Percentiles rank a stretch among this genome's conserved stretches.
These are phyloP conservation scores for Bubo bubo DNA, from an alignment of 2,113 vertebrate genomes.

Conservation along the genomic window DNA sequence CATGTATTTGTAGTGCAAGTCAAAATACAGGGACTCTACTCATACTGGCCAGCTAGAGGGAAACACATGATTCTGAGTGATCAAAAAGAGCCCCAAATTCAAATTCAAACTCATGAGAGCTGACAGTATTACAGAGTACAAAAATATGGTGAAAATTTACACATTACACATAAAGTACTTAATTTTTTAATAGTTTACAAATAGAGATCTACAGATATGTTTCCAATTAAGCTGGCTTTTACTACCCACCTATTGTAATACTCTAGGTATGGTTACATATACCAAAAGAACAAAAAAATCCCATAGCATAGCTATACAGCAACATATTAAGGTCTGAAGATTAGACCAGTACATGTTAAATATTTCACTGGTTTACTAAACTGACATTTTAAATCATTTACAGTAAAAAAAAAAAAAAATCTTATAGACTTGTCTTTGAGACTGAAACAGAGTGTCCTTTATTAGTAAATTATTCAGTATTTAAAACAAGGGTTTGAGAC, in stretches of 20 bases:
- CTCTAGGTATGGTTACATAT: conserved; percentile 75
- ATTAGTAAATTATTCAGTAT: conserved; percentile 75
- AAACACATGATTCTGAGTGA: conserved; percentile 73
- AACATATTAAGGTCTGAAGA: conserved; percentile 74
- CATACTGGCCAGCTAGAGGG: conserved; percentile 78
- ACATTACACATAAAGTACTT: conserved; percentile 78
- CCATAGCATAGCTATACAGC: conserved; percentile 74
- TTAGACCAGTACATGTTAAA: conserved; percentile 74
- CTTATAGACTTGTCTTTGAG: conserved; percentile 77
- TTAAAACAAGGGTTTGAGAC: conserved; percentile 66
- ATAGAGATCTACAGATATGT: conserved; percentile 78
- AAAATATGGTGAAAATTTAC: conserved; percentile 82
- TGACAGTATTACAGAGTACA: conserved; percentile 78
- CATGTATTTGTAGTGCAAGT: conserved; percentile 82
- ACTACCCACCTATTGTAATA: conserved; percentile 77
- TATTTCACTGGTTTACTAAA: conserved; percentile 77
- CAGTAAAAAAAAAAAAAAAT: conserved; percentile 69
- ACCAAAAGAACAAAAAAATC: conserved; percentile 69
- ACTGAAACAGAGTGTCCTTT: conserved; percentile 74
- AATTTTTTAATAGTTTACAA: conserved; percentile 78
- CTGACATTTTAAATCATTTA: conserved; percentile 76
- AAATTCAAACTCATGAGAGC: conserved; percentile 76
- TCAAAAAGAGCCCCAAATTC: conserved; percentile 76
- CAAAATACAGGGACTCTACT: conserved; percentile 78
- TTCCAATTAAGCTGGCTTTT: conserved; percentile 81